Evolutionary conservation across 2,888 invertebrate genomes (phyloP), one percentile per base, ranked within the genome.

Genomic region (Lottia scabra): DNA sequence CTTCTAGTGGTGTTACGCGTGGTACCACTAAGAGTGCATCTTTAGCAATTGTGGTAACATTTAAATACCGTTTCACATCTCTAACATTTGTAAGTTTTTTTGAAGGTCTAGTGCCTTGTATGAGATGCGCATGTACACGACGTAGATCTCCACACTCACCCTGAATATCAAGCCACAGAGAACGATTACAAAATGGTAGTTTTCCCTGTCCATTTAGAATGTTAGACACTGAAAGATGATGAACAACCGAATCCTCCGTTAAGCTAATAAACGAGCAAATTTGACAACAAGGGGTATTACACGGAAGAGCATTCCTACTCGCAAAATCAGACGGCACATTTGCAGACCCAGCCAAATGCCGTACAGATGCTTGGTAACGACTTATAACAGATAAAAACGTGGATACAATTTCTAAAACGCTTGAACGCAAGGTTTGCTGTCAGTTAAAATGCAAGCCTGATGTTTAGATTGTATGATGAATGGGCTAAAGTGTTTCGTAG

Each of bases 401-500:
- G 2, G 48, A 45, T 8, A 70, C 10, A 78, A 63, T 30, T 75
- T 76, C 16, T 77, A 70, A 62, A 27, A 73, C 10, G 73, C 74
- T 38, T 73, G 75, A 13, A 73, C 74, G 65, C 73, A 77, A 2
- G 77, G 76, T 65, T 75, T 72, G 62, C 74, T 77, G 70, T 79
- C 75, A 3, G 77, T 74, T 1, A 79, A 70, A 16, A 78, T 69
- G 67, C 78, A 80, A 23, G 75, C 65, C 8, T 43, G 63, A 16
- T 68, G 66, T 10, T 67, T 38, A n/a, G 79, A 79, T 64, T 81
- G 81, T n/a, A 81, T 74, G 15, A 81, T 76, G 62, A 72, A 80
- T 6, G 78, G 80, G 64, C 78, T 78, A 67, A 80, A 80, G 69
- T 81, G 81, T 67, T 76, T 78, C 12, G 75, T 62, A 16, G 78